Evolutionary conservation across 1,140 invertebrate genomes (phyloP), one percentile per base, ranked within the genome.

Genomic region (Bombus sibiricus): DNA sequence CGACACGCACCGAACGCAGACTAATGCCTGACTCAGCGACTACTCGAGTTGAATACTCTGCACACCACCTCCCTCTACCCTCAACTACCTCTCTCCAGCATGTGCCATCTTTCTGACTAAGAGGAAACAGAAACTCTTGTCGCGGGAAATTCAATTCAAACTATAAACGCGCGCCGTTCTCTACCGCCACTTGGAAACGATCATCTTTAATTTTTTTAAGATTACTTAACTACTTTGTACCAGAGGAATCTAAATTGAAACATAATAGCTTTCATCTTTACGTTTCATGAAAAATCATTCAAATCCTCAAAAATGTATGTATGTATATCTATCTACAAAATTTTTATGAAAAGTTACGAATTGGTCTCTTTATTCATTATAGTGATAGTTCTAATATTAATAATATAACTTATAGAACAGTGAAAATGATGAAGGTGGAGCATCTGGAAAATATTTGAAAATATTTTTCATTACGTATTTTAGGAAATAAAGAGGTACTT

Each of bases 91-190:
- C 59, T 12, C 25, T 1, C 0, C 0, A 18, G 6, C 25, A 3
- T 0, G 0, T 1, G 68, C 83, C 76, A 34, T 47, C 76, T 72
- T 0, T 0, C 32, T 34, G 34, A 1, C 0, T 0, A 34, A 10
- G 0, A 6, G 4, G 2, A 6, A 69, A 47, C 5, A 41, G 25
- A 18, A 53, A 4, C 10, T 1, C 4, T 0, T 25, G 5, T 0
- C 76, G 76, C 68, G 83, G 53, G 53, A 73, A 80, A 72, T 85
- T 72, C 53, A 1, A 79, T 83, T 66, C 34, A 2, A 83, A 82
- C 37, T 41, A 2, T 1, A 3, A 15, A 13, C 22, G 9, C 13
- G 22, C 1, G 28, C 1, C n/a, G 8, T 15, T 32, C 9, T 9
- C 10, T 13, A 0, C 6, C 41, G 1, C 8, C 28, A 18, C 2